A percentile compares a stretch with the other conserved stretches of the same genome.
Evolutionary conservation across 2,113 vertebrate species (phyloP).

Genomic region (Spermophilus dauricus): DNA sequence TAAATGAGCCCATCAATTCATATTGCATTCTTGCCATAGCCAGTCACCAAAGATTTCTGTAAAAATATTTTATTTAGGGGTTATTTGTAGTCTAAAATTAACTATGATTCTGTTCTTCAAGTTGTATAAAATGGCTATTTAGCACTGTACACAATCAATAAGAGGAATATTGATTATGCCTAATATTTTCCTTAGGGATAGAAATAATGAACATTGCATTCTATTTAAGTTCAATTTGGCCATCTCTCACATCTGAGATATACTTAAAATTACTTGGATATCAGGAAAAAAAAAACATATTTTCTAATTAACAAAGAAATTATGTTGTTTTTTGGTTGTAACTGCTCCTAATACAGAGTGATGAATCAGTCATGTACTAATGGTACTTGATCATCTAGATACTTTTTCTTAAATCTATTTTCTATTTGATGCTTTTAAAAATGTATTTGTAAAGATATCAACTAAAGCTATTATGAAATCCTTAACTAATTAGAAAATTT

Average conservation of each 20-base stretch:
- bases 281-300: background rate
- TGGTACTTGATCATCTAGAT: background rate
- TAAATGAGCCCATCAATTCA: conserved; percentile 76
- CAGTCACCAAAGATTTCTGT: conserved; percentile 65
- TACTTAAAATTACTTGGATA: conserved; percentile 46
- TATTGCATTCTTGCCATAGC: conserved; percentile 63
- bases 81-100: conserved; percentile 66
- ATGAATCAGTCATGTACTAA: background rate
- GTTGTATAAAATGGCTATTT: conserved; percentile 60
- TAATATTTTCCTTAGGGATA: conserved; percentile 47
- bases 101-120: conserved; percentile 66
- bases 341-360: background rate
- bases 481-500: conserved; percentile 16
- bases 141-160: conserved; percentile 43
- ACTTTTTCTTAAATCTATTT: background rate
- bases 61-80: conserved; percentile 70
- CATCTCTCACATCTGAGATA: conserved; percentile 10
- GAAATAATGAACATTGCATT: conserved; percentile 29
- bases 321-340: background rate
- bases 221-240: conserved; percentile 48
- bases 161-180: conserved; percentile 12
- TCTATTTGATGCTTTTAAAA: background rate
- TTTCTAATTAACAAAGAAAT: background rate
- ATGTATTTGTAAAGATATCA: background rate
- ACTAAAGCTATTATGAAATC: background rate